Base-by-base conservation (phyloP, 2,113 vertebrate genomes). In the Catharus minimus region DNA sequence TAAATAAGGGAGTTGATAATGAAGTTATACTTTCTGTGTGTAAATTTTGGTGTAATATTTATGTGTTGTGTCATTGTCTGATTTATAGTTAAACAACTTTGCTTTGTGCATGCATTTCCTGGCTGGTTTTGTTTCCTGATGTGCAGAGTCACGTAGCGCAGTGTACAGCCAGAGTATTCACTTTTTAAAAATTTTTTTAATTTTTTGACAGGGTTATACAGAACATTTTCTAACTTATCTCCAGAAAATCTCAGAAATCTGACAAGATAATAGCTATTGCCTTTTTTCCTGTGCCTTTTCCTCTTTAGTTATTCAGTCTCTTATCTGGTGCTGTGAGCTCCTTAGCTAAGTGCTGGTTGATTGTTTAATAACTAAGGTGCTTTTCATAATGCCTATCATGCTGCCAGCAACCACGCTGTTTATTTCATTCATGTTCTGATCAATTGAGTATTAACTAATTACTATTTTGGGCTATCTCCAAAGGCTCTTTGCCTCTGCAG, bases 261-360 rank as follows among this genome's bases (percentile, higher is more conserved):
- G 92, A 73, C 79, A 96, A 95, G 87, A 85, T 97, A 85, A 97
- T 94, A 96, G 82, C 71, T 90, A 97, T 95, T 82, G 65, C 95
- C 74, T 68, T 65, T 65, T 91, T 91, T 74, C 95, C 76, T 62
- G 10, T 89, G 72, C 57, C 82, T 96, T 97, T 95, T 95, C 92
- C 49, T 62, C 26, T 71, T 96, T 87, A 95, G 95, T 93, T 95
- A 96, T 90, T 91, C 76, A 85, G 55, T 67, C 87, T 92, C 72
- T 96, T 96, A 85, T 93, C 69, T 93, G 94, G 58, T 65, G 83
- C 72, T 93, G 77, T 91, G 93, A 96, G 74, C 75, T 92, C 66
- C 95, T 97, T 96, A 43, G 65, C 66, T 96, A 97, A 96, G 93
- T 93, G 83, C 91, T 94, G 78, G 82, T 96, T 96, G 85, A 95